Evolutionary conservation across 2,888 invertebrate genomes (phyloP).

Genomic region (Geotrupes spiniger): DNA sequence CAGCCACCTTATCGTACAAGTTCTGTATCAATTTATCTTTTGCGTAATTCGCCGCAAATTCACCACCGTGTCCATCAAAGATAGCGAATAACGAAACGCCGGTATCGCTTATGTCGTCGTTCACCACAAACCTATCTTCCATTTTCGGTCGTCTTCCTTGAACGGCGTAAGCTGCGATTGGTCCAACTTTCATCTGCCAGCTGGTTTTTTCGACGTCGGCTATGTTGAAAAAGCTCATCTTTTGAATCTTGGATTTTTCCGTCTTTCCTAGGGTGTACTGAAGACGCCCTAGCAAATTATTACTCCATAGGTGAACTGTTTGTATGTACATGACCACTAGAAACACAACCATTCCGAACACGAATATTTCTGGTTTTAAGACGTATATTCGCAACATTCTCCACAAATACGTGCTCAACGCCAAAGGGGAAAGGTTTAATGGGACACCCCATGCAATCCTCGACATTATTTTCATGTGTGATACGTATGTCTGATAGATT

Average conservation of each 20-base stretch:
- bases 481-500: slow-evolving; percentile 81
- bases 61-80: slow-evolving; percentile 95
- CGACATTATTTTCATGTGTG: slow-evolving; percentile 82
- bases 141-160: slow-evolving; percentile 87
- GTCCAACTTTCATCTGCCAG: slow-evolving; percentile 75
- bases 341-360: slow-evolving; percentile 68
- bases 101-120: slow-evolving; percentile 80
- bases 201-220: slow-evolving; percentile 58
- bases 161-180: slow-evolving; percentile 84
- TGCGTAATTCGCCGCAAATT: slow-evolving; percentile 91
- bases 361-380: slow-evolving; percentile 75
- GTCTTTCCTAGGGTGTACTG: slow-evolving; percentile 65
- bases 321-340: slow-evolving; percentile 77
- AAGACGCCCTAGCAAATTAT: slow-evolving; percentile 65
- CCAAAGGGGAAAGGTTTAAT: slow-evolving; percentile 57
- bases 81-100: slow-evolving; percentile 87
- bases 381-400: slow-evolving; percentile 74
- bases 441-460: slow-evolving; percentile 76
- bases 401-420: slow-evolving; percentile 74
- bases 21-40: slow-evolving; percentile 83
- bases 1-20: slow-evolving; percentile 72
- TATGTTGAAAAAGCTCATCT: slow-evolving; percentile 56
- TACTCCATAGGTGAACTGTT: slow-evolving; percentile 80
- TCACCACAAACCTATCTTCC: slow-evolving; percentile 92
- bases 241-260: slow-evolving; percentile 55